A percentile compares a stretch with the other conserved stretches of the same genome.
Conservation (phyloP, 2,113 vertebrate species). For the Carlito syrichta region DNA sequence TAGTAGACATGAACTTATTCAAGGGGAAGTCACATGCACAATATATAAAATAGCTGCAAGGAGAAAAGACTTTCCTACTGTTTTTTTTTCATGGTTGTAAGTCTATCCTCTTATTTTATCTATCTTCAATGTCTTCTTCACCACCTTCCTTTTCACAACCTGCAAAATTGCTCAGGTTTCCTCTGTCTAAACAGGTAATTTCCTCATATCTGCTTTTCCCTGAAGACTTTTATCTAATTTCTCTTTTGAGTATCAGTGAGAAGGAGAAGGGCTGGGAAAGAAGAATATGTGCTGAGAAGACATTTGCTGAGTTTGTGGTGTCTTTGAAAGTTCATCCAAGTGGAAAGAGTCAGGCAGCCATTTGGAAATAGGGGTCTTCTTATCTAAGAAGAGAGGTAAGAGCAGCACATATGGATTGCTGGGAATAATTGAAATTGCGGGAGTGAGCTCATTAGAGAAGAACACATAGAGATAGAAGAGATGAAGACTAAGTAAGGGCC, state of each 20-base stretch:
- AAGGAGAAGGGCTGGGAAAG: neutral
- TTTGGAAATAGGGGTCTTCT: neutral
- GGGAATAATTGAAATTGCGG: neutral
- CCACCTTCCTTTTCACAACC: neutral
- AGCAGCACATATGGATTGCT: neutral
- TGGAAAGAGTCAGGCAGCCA: neutral
- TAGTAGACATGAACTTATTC: neutral
- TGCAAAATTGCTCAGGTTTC: neutral
- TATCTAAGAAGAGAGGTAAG: neutral
- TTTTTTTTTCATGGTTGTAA: neutral
- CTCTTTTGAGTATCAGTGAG: neutral
- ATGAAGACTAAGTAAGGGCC: neutral
- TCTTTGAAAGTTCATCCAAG: neutral
- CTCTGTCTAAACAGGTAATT: neutral
- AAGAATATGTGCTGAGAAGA: neutral
- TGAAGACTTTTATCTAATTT: neutral
- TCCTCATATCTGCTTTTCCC: neutral
- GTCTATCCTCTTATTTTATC: neutral
- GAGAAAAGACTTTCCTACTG: neutral
- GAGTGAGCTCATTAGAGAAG: neutral
- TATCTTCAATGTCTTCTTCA: neutral
- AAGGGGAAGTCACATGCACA: neutral
- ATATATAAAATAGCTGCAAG: neutral
- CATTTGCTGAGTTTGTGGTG: neutral
- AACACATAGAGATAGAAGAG: neutral